A percentile compares a stretch with the other conserved stretches of the same genome.
Conservation (phyloP, 2,797 vertebrate genomes). For the Catostomus latipinnis region DNA sequence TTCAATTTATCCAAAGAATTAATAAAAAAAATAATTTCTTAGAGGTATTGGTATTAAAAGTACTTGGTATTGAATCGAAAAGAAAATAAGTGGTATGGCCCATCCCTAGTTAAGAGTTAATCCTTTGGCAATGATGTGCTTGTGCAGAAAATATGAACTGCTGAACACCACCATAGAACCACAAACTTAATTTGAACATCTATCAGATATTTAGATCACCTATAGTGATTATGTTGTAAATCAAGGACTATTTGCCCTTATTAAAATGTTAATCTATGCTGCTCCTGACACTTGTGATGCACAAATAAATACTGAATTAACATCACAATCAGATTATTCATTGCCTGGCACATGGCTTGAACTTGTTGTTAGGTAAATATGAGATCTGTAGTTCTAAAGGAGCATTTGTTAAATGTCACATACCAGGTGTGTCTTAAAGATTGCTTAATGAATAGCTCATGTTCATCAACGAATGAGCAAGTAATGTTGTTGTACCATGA, state of each 20-base stretch:
- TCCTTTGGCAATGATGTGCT: background rate
- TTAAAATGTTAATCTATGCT: conserved; percentile 41
- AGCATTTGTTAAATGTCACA: conserved; percentile 37
- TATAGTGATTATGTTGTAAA: conserved; percentile 30
- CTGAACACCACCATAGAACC: background rate
- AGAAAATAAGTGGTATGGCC: no score
- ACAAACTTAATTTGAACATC: conserved; percentile 11
- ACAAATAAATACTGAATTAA: conserved; percentile 29
- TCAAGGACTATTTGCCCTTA: conserved; percentile 35
- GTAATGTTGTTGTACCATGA: background rate
- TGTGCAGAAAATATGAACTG: background rate
- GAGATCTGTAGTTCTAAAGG: conserved; percentile 32
- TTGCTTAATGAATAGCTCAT: conserved; percentile 33
- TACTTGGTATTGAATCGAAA: no score
- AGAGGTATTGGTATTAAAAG: no score
- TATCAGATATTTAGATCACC: conserved; percentile 17
- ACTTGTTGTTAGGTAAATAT: conserved; percentile 37
- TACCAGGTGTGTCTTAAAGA: conserved; percentile 31
- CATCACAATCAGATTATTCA: conserved; percentile 33
- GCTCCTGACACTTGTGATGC: conserved; percentile 24
- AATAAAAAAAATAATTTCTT: no score
- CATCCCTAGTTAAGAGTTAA: background rate
- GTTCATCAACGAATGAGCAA: background rate
- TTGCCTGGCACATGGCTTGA: conserved; percentile 11
- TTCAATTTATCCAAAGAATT: no score